Evolutionary conservation across 2,797 vertebrate species (phyloP), one percentile per base, ranked within the genome.

Genomic region (Enteromius treurensis): DNA sequence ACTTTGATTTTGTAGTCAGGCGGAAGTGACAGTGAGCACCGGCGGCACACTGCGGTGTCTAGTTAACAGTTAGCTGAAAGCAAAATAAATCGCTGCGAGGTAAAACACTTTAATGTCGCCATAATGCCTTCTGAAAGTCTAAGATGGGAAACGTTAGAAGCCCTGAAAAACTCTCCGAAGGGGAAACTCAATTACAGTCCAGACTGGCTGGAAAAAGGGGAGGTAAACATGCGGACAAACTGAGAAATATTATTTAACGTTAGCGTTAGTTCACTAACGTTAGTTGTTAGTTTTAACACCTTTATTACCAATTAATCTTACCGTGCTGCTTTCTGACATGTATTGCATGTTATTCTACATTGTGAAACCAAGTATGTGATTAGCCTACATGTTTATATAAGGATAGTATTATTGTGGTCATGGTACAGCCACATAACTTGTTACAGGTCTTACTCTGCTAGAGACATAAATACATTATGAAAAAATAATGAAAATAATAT

Each of bases 131-230:
- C 87, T 7, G 91, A 94, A 80, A 91, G 82, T 77, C 45, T 89
- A 1, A 75, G 93, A 78, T 95, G 94, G 93, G 89, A 91, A 34
- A 94, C 94, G 1, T 84, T 95, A 62, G 81, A 93, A 10, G 94
- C 93, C 0, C 87, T 95, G 34, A 94, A 93, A 82, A 93, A 93
- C 23, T 95, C 93, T 0, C 64, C 92, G 0, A 95, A 95, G 82
- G 94, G 92, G 32, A 93, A 88, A 42, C 88, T 95, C 19, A 89
- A 77, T 0, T 95, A 89, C 78, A 86, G 91, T 23, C 86, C 94
- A 0, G 83, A 85, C 81, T 95, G 94, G 92, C 89, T 88, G 1
- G 90, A 93, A n/a, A 87, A 91, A 0, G 93, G 90, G 29, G 94
- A 95, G 91, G 95, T 95, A 73, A 75, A 77, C 2, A 32, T 32